phyloP scores from a whole-genome alignment of 2,797 vertebrate genomes.

The Lindbergichthys nudifrons region DNA sequence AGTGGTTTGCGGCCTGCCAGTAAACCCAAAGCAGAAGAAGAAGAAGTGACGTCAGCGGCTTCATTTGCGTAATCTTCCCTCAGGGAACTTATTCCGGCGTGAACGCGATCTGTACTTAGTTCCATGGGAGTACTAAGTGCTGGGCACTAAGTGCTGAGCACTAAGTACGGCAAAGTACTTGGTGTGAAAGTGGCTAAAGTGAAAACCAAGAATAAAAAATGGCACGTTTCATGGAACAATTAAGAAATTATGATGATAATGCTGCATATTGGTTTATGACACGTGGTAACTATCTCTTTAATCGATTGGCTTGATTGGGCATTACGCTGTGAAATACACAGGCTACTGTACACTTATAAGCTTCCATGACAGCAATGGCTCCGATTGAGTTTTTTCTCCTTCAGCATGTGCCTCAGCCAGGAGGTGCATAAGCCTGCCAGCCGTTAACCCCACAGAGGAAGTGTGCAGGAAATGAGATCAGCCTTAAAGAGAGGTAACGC shows the following conservation, averaged over 20 bases:
- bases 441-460: conserved; percentile 82
- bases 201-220: conserved; percentile 1
- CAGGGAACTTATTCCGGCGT: too few relatives aligned
- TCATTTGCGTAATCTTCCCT: too few relatives aligned
- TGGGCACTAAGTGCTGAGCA: too few relatives aligned
- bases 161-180: too few relatives aligned
- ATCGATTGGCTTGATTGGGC: conserved; percentile 37
- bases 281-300: conserved; percentile 17
- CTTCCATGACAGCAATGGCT: conserved; percentile 51
- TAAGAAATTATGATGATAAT: conserved; percentile 32
- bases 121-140: too few relatives aligned
- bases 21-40: too few relatives aligned
- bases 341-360: conserved; percentile 45
- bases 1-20: too few relatives aligned
- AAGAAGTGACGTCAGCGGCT: too few relatives aligned
- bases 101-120: too few relatives aligned
- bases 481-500: conserved; percentile 75
- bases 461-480: conserved; percentile 83
- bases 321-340: conserved; percentile 43
- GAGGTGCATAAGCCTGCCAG: conserved; percentile 66
- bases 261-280: conserved; percentile 17
- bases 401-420: conserved; percentile 56
- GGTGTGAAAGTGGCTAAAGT: too few relatives aligned
- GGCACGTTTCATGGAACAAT: conserved; percentile 21
- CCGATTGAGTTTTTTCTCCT: conserved; percentile 53